A percentile compares a stretch with the other conserved stretches of the same genome.
Conservation (phyloP, 2,888 invertebrate genomes). For the Siphonodentalium dalli region DNA sequence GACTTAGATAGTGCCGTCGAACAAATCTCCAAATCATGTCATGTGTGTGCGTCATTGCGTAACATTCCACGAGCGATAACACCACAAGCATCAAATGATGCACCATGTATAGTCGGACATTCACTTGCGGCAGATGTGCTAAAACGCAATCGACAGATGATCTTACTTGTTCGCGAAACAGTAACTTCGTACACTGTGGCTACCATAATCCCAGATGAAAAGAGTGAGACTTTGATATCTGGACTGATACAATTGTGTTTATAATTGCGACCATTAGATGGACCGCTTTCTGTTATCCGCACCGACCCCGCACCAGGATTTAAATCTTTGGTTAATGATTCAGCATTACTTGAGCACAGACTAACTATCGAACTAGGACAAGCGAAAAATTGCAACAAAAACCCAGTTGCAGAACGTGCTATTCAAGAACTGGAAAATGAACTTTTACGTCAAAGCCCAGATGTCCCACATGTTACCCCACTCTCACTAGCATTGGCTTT, state of each 20-base stretch:
- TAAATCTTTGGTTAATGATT: slow-evolving; percentile 20
- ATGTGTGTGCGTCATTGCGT: neutral
- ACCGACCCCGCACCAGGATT: slow-evolving; percentile 35
- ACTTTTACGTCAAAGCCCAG: slow-evolving; percentile 31
- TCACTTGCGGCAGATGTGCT: slow-evolving; percentile 31
- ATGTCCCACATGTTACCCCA: slow-evolving; percentile 13
- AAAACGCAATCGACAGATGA: slow-evolving; percentile 23
- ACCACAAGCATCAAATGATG: slow-evolving; percentile 21
- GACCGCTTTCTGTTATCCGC: slow-evolving; percentile 30
- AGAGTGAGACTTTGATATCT: slow-evolving; percentile 17
- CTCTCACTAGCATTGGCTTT: slow-evolving; percentile 18
- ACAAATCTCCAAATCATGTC: neutral
- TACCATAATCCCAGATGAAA: slow-evolving; percentile 20
- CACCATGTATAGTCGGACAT: slow-evolving; percentile 16
- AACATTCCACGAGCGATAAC: neutral
- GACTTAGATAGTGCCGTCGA: slow-evolving; percentile 30
- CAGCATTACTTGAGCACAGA: slow-evolving; percentile 11
- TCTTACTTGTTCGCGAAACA: slow-evolving; percentile 26
- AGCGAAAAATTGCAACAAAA: slow-evolving; percentile 38
- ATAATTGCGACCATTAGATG: slow-evolving; percentile 26
- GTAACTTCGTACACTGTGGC: slow-evolving; percentile 30
- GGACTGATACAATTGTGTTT: slow-evolving; percentile 20
- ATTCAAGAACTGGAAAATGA: slow-evolving; percentile 37
- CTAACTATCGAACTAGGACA: slow-evolving; percentile 31
- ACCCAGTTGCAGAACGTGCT: slow-evolving; percentile 38